Percentiles rank a stretch among this genome's conserved stretches.
Evolutionary conservation across 2,888 invertebrate genomes (phyloP).

Genomic region (Acleris sparsana): DNA sequence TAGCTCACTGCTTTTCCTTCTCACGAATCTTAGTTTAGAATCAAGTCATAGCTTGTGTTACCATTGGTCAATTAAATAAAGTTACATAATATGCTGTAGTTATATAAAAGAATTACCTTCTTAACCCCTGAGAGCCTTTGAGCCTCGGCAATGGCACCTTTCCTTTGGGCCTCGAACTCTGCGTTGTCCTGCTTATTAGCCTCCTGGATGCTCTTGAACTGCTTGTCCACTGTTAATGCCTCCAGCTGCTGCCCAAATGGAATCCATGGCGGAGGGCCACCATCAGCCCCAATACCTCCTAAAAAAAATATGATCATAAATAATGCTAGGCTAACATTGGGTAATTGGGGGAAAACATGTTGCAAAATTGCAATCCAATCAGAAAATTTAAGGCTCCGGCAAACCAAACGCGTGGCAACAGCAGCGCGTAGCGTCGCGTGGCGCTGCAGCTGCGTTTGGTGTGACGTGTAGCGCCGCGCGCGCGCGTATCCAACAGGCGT

Average conservation of each 20-base stretch:
- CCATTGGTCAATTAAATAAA: not conserved
- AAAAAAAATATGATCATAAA: no score
- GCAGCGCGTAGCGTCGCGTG: no score
- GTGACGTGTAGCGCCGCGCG: no score
- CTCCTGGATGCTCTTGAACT: slow-evolving; percentile 87
- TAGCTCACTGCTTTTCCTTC: no score
- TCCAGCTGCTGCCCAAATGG: slow-evolving; percentile 93
- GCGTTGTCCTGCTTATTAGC: slow-evolving; percentile 88
- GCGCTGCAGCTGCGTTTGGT: no score
- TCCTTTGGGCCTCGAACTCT: slow-evolving; percentile 95
- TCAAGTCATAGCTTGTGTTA: no score
- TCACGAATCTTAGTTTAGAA: no score
- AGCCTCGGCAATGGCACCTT: slow-evolving; percentile 95
- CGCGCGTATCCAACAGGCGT: no score
- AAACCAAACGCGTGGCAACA: no score
- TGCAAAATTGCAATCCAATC: no score
- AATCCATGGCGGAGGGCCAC: slow-evolving; percentile 95
- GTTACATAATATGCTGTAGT: not conserved
- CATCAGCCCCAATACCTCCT: slow-evolving; percentile 86
- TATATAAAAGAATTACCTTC: slow-evolving; percentile 64
- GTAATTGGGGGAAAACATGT: not conserved
- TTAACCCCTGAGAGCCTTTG: slow-evolving; percentile 85
- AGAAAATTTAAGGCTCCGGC: no score
- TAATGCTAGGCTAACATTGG: no score
- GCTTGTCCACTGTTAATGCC: slow-evolving; percentile 83